Base-by-base conservation (phyloP, 2,113 vertebrate species). In the Gymnarchus niloticus region DNA sequence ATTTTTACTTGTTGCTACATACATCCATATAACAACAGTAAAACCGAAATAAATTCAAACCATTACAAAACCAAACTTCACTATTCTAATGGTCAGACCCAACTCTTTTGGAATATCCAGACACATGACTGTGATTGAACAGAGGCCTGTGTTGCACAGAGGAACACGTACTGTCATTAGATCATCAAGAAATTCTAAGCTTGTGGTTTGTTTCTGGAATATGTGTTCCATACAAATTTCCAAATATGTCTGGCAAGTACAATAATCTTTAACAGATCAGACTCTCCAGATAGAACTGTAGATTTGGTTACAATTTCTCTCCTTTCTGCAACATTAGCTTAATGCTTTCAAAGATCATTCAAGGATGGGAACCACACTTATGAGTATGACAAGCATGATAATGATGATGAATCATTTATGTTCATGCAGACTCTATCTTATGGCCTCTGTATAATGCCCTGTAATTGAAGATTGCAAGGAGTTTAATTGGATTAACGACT, bases 341-440 rank as follows among this genome's bases (percentile, higher is more conserved):
- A 84, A 84, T 23, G 61, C 48, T 33, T 73, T 65, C 59, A 65
- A 41, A 84, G 83, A 84, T 33, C 23, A 49, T 69, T 48, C 17
- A 54, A 19, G 46, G 25, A 51, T 54, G 28, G 7, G 49, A 73
- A 28, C 49, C 23, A 33, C 48, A 37, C 52, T 76, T 23, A 49
- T 65, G 48, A 51, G 56, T 17, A 19, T 10, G 23, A 21, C 51
- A 46, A 37, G 51, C 33, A n/a, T 56, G 49, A 56, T 56, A 85
- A 85, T 25, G 51, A 46, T 85, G 37, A 85, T 85, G 19, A 54
- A 85, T 85, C 12, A 85, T 85, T 77, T 44, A 85, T 9, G 9
- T 6, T 78, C 69, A 51, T 21, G 2, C 51, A 14, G 48, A 3
- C 83, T 54, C 6, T 10, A 41, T 77, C 33, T 14, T 21, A 77